Percentiles rank a stretch among this genome's conserved stretches.
phyloP scores from a whole-genome alignment of 2,797 vertebrate species.

The Micrastur ruficollis region DNA sequence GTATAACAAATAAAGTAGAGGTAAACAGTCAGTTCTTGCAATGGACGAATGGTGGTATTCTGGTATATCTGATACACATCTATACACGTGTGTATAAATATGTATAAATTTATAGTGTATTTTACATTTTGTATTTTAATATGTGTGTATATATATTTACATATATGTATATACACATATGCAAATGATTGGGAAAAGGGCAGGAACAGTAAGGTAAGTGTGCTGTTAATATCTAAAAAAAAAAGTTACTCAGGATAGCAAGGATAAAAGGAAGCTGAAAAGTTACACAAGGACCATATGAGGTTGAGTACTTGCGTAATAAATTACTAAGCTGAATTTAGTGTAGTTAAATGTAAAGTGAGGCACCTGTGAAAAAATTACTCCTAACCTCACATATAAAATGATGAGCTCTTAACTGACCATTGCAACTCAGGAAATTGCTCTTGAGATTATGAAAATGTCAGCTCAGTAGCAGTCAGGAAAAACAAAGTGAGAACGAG shows the following conservation, averaged over 20 bases:
- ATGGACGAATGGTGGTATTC: neutral
- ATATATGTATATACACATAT: neutral
- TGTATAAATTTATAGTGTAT: neutral
- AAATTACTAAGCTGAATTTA: neutral
- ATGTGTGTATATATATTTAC: neutral
- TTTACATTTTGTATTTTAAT: neutral
- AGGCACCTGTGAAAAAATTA: neutral
- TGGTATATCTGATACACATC: neutral
- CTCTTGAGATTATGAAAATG: conserved; percentile 11
- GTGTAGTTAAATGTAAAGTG: neutral
- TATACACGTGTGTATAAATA: neutral
- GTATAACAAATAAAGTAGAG: neutral
- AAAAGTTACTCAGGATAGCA: neutral
- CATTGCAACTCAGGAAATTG: conserved; percentile 9
- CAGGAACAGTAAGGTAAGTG: neutral
- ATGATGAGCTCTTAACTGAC: conserved; percentile 16
- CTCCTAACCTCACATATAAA: neutral
- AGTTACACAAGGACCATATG: neutral
- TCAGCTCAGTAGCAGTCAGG: neutral
- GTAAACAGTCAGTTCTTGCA: neutral
- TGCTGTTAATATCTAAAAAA: neutral
- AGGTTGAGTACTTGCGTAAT: neutral
- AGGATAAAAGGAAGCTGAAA: neutral
- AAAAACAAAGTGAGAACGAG: conserved; percentile 16
- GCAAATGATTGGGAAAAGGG: neutral